Base-by-base conservation (phyloP, 1,140 invertebrate species). In the Hyphantria cunea region DNA sequence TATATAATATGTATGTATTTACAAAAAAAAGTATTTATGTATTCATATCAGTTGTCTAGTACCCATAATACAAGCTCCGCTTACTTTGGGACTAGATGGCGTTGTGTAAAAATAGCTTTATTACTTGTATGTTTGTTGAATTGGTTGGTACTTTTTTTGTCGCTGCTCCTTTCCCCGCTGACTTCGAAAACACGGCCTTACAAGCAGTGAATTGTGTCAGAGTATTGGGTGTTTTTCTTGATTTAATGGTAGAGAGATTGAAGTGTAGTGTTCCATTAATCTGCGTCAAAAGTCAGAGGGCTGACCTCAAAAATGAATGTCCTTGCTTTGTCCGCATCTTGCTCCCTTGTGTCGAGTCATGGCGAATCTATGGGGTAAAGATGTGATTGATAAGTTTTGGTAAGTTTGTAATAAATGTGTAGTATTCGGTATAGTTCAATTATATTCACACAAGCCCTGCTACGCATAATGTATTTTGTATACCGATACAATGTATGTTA, bases 281-380 rank as follows among this genome's bases (percentile, higher is more conserved):
- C 62, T 51, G n/a, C 41, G 62, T 58, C 62, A 55, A 32, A 64
- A 64, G 62, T 64, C 47, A 64, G 52, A 54, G 62, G 48, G 62
- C 12, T 51, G 48, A 42, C 42, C 53, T 56, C 54, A 58, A 64
- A 64, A 64, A 41, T 41, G 17, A 39, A 14, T 45, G 61, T 48
- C 52, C 15, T 34, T 58, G 55, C 52, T 58, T 58, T 64, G 62
- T 64, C 53, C 62, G 49, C 45, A 14, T 58, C 48, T 56, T 31
- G 31, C 49, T 64, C 37, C 15, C 17, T 13, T 50, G 54, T 58
- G 53, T n/a, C 59, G 39, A 64, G 53, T 64, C 62, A 58, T 56
- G 47, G 48, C 12, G 44, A 41, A 25, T 48, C 45, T 42, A 58
- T 49, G 34, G 45, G 10, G 47, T 11, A 39, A 39, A 58, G 55